Base-by-base conservation (phyloP, 2,797 vertebrate species). In the Leucoraja ocellata region DNA sequence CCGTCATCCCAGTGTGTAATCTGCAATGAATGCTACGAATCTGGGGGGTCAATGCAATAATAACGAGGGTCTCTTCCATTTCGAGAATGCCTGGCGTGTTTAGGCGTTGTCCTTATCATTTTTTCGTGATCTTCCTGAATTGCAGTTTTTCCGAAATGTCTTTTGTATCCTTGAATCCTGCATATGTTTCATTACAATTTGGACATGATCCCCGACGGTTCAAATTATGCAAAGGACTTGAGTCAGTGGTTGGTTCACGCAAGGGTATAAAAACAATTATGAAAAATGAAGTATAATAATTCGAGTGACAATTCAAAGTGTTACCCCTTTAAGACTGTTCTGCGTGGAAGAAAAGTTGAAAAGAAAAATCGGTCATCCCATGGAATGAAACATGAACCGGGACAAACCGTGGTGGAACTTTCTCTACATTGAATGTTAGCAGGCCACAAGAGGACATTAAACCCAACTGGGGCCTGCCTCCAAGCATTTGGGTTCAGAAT, bases 31-130 rank as follows among this genome's bases (percentile, higher is more conserved):
- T 88, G 16, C 36, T 36, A 68, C 63, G 68, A 18, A 68, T 88
- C 71, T 76, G 13, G n/a, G n/a, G 90, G 71, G 90, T 92, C 90
- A 92, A 16, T 76, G 71, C 71, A 92, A 92, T 46, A n/a, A 54
- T 76, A 92, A 92, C 46, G 25, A 92, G 25, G 84, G 71, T 39
- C 68, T 76, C 9, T 76, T 92, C 71, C 71, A 71, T n/a, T 46
- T 91, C 25, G 76, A 7, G 90, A 58, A 58, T 76, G 11, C 23
- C 2, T 74, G 90, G 21, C 39, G 13, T 76, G 90, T 46, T 92
- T 73, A 54, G 76, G 25, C 21, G 36, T 58, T 74, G 39, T 28
- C 10, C 46, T 73, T 7, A 54, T 36, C 63, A 2, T 68, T 91
- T 71, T 5, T 54, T 39, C 39, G 36, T 58, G 23, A 13, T 36